Conservation (phyloP, 1,140 invertebrate genomes). For the Bicyclus anynana region DNA sequence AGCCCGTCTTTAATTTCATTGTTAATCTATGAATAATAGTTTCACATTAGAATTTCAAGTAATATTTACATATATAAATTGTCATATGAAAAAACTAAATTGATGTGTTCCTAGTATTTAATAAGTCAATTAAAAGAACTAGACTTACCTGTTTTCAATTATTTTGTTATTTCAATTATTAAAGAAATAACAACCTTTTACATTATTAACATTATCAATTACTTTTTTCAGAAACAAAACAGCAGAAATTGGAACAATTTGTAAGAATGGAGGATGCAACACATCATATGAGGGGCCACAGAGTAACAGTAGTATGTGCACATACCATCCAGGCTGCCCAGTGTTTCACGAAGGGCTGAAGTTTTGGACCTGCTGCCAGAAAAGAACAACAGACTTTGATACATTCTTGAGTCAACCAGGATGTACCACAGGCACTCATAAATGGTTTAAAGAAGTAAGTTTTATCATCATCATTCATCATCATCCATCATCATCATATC, state of each 20-base stretch:
- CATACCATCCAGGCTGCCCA: slow-evolving; percentile 92
- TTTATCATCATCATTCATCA: not conserved
- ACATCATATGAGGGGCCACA: slow-evolving; percentile 83
- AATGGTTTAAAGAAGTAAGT: slow-evolving; percentile 88
- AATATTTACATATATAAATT: too few relatives aligned
- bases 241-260: slow-evolving; percentile 87
- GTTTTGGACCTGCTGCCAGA: slow-evolving; percentile 98
- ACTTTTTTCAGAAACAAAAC: slow-evolving; percentile 21
- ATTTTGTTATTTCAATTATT: not conserved
- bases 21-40: too few relatives aligned
- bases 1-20: too few relatives aligned
- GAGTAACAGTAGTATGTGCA: slow-evolving; percentile 83
- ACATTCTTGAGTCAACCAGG: slow-evolving; percentile 93
- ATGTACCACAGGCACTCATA: slow-evolving; percentile 89
- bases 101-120: too few relatives aligned
- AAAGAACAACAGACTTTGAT: slow-evolving; percentile 95
- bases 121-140: too few relatives aligned
- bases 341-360: slow-evolving; percentile 99
- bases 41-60: too few relatives aligned
- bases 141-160: too few relatives aligned
- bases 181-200: too few relatives aligned
- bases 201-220: not conserved
- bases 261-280: slow-evolving; percentile 93
- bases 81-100: too few relatives aligned
- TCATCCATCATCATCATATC: too few relatives aligned